A percentile compares a stretch with the other conserved stretches of the same genome.
Evolutionary conservation across 1,140 invertebrate genomes (phyloP).

Genomic region (Drosophila tropicalis): DNA sequence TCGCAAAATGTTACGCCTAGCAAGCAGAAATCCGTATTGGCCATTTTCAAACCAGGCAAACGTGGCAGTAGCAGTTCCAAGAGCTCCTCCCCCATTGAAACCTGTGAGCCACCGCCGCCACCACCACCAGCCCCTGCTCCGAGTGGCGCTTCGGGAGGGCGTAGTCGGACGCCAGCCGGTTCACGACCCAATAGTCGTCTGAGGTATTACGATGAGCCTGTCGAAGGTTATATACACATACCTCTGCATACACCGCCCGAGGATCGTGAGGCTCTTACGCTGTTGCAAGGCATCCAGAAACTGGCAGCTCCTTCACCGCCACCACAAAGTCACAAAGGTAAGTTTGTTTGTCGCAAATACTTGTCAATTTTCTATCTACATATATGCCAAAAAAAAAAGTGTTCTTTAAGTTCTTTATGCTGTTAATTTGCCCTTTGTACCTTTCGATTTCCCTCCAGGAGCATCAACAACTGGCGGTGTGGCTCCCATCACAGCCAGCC

Average conservation of each 20-base stretch:
- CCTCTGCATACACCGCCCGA: conserved; percentile 88
- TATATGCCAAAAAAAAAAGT: too few species aligned
- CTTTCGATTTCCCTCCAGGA: not conserved
- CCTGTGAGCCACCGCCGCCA: conserved; percentile 51
- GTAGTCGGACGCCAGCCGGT: conserved; percentile 56
- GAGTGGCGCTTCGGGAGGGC: conserved; percentile 39
- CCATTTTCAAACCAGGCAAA: conserved; percentile 86
- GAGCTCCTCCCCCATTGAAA: conserved; percentile 80
- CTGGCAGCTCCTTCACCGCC: conserved; percentile 63
- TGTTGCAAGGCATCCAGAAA: conserved; percentile 71
- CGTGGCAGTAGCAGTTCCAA: conserved; percentile 79
- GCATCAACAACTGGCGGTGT: not conserved
- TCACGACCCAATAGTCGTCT: conserved; percentile 75
- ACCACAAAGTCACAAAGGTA: not conserved
- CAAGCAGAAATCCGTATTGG: conserved; percentile 86
- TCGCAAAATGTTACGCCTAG: conserved; percentile 85
- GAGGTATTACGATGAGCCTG: conserved; percentile 86
- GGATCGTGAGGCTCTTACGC: conserved; percentile 83
- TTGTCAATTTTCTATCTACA: too few species aligned
- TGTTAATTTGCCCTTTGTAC: too few species aligned
- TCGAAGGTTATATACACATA: conserved; percentile 86
- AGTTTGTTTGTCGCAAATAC: too few species aligned
- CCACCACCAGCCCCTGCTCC: conserved; percentile 55
- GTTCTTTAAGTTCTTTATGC: too few species aligned
- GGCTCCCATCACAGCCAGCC: conserved; percentile 60